Percentiles rank a stretch among this genome's conserved stretches.
phyloP scores from a whole-genome alignment of 2,888 invertebrate genomes.

The Clusia tigrina region DNA sequence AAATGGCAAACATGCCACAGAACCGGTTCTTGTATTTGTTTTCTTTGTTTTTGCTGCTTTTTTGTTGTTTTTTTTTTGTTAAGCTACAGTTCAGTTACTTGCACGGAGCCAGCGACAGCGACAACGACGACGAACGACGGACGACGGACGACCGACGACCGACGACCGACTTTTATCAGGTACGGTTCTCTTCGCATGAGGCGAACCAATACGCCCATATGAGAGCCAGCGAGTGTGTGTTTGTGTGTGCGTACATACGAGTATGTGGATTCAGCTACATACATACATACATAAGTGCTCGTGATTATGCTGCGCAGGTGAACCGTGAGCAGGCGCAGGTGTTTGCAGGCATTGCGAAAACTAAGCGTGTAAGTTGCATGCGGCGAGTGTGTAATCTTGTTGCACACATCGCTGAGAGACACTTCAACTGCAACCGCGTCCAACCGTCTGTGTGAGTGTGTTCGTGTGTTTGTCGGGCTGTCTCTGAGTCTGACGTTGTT shows the following conservation, averaged over 20 bases:
- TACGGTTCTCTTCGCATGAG: background rate
- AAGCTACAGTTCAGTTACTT: slow-evolving; percentile 29
- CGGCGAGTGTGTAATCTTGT: too few relatives aligned
- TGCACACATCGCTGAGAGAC: background rate
- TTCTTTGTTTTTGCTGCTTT: slow-evolving; percentile 29
- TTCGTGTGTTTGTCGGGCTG: background rate
- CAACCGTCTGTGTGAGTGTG: background rate
- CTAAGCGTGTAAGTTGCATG: too few relatives aligned
- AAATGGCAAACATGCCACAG: slow-evolving; percentile 38
- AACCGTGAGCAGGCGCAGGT: slow-evolving; percentile 24
- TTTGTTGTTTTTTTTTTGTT: too few relatives aligned
- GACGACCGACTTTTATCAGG: slow-evolving; percentile 1
- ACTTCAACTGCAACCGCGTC: too few relatives aligned
- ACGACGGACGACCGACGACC: too few relatives aligned
- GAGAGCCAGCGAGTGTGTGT: background rate
- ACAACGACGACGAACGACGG: background rate
- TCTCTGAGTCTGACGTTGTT: too few relatives aligned
- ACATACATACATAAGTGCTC: background rate
- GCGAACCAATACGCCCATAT: too few relatives aligned
- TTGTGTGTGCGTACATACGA: background rate
- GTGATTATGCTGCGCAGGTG: slow-evolving; percentile 21
- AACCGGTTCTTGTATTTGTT: slow-evolving; percentile 44
- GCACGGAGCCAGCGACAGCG: background rate
- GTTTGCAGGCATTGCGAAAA: slow-evolving; percentile 15
- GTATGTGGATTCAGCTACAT: background rate